Conservation (phyloP, 2,888 invertebrate species). For the Stegophylla sp. region DNA sequence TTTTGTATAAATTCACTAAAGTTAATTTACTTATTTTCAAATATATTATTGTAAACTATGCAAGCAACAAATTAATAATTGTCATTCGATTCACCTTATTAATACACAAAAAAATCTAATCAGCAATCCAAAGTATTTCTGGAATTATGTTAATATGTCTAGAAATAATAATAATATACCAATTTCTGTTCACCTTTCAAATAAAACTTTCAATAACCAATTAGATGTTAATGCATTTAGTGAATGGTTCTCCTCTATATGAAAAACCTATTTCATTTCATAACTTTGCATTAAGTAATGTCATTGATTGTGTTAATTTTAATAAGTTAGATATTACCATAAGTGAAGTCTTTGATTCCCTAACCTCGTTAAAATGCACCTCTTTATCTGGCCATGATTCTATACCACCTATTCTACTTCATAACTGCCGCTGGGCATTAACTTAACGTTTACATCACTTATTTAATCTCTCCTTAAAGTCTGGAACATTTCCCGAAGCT, state of each 20-base stretch:
- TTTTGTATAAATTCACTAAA: too few species aligned
- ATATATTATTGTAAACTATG: neutral
- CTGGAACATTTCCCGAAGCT: too few species aligned
- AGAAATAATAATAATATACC: neutral
- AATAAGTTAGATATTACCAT: neutral
- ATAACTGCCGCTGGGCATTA: conserved; percentile 12
- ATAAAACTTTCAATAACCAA: neutral
- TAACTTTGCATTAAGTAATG: neutral
- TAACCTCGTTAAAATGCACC: neutral
- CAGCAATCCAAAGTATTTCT: neutral
- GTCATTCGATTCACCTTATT: neutral
- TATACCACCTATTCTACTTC: neutral
- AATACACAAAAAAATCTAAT: neutral
- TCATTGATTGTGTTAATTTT: neutral
- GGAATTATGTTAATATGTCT: conserved; percentile 6
- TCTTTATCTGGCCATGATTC: neutral
- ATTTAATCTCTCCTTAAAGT: too few species aligned
- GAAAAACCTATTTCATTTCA: conserved; percentile 1
- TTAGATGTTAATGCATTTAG: too few species aligned
- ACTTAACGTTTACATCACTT: neutral
- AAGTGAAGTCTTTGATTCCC: neutral
- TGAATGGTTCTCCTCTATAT: neutral
- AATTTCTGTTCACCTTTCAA: neutral
- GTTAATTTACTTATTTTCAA: too few species aligned
- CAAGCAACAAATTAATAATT: neutral